These are phyloP conservation scores for Heliconius aoede DNA, from an alignment of 2,888 invertebrate genomes.

Conservation along the genomic window DNA sequence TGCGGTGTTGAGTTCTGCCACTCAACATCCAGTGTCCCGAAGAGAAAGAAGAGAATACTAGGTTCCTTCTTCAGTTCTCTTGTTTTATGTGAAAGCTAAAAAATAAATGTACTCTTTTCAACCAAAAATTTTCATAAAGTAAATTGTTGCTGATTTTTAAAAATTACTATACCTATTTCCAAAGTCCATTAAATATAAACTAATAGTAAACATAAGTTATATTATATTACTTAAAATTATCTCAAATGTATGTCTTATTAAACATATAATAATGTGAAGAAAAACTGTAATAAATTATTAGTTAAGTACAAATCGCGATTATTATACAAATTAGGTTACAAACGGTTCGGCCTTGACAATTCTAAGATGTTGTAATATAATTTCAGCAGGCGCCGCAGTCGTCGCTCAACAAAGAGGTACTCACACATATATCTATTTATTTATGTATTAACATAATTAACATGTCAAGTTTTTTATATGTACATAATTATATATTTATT, in stretches of 20 bases:
- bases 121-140: too few relatives aligned
- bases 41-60: background rate
- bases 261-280: background rate
- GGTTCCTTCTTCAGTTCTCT: background rate
- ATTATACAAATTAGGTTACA: background rate
- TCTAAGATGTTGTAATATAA: conserved; percentile 21
- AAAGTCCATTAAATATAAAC: background rate
- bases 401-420: conserved; percentile 30
- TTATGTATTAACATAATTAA: conserved; percentile 14
- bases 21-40: too few relatives aligned
- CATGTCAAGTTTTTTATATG: background rate
- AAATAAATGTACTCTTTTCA: too few relatives aligned
- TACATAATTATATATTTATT: background rate
- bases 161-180: too few relatives aligned
- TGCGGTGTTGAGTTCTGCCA: too few relatives aligned
- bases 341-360: background rate
- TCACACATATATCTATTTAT: conserved; percentile 20
- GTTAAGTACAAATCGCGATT: background rate
- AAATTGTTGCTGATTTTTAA: too few relatives aligned
- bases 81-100: too few relatives aligned
- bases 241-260: background rate
- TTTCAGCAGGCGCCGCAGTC: conserved; percentile 31
- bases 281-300: conserved; percentile 17
- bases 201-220: too few relatives aligned
- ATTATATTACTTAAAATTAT: background rate